phyloP scores from a whole-genome alignment of 1,140 invertebrate genomes.

The Drusus annulatus region DNA sequence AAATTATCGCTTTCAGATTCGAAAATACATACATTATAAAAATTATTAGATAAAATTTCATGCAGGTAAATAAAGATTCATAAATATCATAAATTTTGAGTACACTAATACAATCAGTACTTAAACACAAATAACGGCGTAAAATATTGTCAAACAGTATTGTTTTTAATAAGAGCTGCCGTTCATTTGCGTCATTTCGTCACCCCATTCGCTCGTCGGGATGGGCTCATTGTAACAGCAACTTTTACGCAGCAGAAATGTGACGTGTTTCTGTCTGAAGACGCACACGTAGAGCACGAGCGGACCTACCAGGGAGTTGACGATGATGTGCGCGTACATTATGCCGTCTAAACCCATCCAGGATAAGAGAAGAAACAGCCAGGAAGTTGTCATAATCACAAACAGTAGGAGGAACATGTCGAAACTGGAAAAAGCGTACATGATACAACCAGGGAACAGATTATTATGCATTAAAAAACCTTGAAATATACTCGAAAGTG shows the following conservation, averaged over 20 bases:
- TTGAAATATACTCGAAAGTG: no score
- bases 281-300: slow-evolving; percentile 83
- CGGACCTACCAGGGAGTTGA: slow-evolving; percentile 82
- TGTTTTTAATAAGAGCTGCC: slow-evolving; percentile 71
- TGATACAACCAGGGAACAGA: no score
- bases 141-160: neutral
- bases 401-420: slow-evolving; percentile 84
- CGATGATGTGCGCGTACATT: slow-evolving; percentile 80
- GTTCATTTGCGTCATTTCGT: slow-evolving; percentile 89
- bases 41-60: no score
- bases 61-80: neutral
- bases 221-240: slow-evolving; percentile 81
- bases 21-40: no score
- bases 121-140: neutral
- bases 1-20: no score
- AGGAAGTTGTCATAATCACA: slow-evolving; percentile 79
- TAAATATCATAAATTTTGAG: slow-evolving; percentile 13
- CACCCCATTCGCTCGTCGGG: slow-evolving; percentile 83
- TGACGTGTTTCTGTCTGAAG: slow-evolving; percentile 82
- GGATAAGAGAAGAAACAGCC: slow-evolving; percentile 82
- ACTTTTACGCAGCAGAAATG: slow-evolving; percentile 82
- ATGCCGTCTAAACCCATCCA: slow-evolving; percentile 80
- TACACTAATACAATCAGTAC: neutral
- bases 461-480: no score
- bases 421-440: slow-evolving; percentile 75